phyloP scores from a whole-genome alignment of 2,113 vertebrate species.

The Tenrec ecaudatus region DNA sequence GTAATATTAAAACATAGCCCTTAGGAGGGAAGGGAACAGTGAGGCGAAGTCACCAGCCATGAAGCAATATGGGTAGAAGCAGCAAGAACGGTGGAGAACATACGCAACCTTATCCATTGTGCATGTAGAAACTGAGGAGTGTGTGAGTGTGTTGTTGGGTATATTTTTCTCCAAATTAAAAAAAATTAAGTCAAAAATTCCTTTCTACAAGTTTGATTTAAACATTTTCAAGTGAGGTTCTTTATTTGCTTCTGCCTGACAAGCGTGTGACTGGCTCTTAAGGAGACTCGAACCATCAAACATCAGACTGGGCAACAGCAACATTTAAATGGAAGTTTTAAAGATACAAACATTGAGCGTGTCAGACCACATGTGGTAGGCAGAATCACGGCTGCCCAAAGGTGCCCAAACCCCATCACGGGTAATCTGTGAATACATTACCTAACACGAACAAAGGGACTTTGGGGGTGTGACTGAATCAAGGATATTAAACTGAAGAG shows the following conservation, averaged over 20 bases:
- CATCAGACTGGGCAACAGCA: not conserved
- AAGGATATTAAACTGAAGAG: not conserved
- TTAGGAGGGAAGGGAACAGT: too few relatives aligned
- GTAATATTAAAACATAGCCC: too few relatives aligned
- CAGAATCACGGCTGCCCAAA: not conserved
- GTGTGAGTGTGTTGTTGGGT: too few relatives aligned
- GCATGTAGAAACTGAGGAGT: too few relatives aligned
- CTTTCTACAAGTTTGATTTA: constrained; percentile 3
- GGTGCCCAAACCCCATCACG: not conserved
- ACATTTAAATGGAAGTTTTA: not conserved
- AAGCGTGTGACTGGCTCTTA: not conserved
- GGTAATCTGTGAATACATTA: not conserved
- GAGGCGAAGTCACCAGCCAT: too few relatives aligned
- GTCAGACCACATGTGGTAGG: not conserved
- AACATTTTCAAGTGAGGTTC: not conserved
- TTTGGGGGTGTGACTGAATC: not conserved
- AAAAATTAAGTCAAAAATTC: not conserved
- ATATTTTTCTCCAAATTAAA: not conserved
- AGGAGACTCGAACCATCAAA: not conserved
- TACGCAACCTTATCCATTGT: too few relatives aligned
- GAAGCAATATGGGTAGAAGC: too few relatives aligned
- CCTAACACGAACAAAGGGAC: not conserved
- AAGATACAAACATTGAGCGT: not conserved
- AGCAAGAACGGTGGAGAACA: too few relatives aligned
- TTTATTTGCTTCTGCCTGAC: not conserved